Evolutionary conservation across 2,797 vertebrate species (phyloP).

Genomic region (Spheniscus humboldti): DNA sequence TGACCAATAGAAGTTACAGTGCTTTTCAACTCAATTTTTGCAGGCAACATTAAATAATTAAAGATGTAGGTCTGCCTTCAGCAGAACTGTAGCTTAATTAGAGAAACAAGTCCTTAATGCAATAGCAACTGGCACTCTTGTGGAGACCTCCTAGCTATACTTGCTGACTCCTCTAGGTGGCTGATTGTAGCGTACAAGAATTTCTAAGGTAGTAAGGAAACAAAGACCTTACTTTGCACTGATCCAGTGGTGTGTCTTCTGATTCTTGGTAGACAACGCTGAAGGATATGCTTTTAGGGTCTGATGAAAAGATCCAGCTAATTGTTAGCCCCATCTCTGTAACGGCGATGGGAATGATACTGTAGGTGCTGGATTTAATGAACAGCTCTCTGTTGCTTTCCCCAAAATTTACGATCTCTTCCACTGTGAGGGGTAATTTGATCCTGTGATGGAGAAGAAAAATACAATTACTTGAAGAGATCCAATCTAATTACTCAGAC

Average conservation of each 20-base stretch:
- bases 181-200: background rate
- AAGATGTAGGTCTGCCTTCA: background rate
- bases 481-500: background rate
- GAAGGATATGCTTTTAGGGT: slow-evolving; percentile 94
- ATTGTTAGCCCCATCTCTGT: slow-evolving; percentile 81
- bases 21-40: background rate
- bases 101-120: background rate
- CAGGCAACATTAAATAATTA: background rate
- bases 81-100: background rate
- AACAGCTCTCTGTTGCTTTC: slow-evolving; percentile 86
- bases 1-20: background rate
- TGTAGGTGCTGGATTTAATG: slow-evolving; percentile 90
- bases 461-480: background rate
- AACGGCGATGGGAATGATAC: slow-evolving; percentile 81
- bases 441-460: slow-evolving; percentile 70
- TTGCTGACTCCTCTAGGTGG: background rate
- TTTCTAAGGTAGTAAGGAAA: background rate
- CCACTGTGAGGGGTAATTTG: slow-evolving; percentile 80
- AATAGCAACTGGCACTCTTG: background rate
- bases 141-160: background rate
- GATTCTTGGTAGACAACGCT: slow-evolving; percentile 88
- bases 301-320: slow-evolving; percentile 93
- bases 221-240: slow-evolving; percentile 83
- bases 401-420: slow-evolving; percentile 85
- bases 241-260: slow-evolving; percentile 77